These are phyloP conservation scores for Limanda limanda DNA, from an alignment of 2,113 vertebrate genomes.

Conservation along the genomic window DNA sequence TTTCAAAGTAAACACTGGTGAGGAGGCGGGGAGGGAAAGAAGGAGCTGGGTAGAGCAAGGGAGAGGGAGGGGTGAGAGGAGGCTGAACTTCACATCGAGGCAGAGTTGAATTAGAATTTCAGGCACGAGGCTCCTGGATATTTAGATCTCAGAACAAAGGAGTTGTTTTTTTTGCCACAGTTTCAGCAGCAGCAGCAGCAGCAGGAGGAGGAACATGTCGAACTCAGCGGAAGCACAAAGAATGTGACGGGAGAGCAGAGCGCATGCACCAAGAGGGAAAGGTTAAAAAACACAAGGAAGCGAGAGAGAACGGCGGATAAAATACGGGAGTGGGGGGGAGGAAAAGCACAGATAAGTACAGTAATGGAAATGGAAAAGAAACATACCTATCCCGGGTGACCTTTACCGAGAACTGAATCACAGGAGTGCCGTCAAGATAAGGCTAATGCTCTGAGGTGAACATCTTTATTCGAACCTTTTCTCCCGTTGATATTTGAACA, in stretches of 20 bases:
- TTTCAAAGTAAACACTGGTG: conserved; percentile 72
- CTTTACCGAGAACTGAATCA: conserved; percentile 67
- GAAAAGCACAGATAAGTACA: conserved; percentile 61
- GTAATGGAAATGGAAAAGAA: conserved; percentile 66
- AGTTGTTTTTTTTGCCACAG: background rate
- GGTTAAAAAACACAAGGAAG: conserved; percentile 47
- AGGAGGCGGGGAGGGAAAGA: conserved; percentile 26
- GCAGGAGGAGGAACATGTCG: conserved; percentile 6
- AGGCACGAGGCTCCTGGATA: background rate
- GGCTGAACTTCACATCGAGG: background rate
- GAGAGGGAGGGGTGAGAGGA: background rate
- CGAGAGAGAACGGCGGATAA: conserved; percentile 32
- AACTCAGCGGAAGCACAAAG: background rate
- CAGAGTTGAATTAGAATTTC: conserved; percentile 2
- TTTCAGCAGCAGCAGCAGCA: conserved; percentile 11
- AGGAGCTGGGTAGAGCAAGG: background rate
- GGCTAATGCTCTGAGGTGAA: conserved; percentile 58
- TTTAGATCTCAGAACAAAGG: conserved; percentile 18
- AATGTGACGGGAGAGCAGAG: conserved; percentile 23
- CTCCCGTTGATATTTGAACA: conserved; percentile 66
- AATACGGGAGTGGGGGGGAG: conserved; percentile 19
- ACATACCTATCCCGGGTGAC: conserved; percentile 68
- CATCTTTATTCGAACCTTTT: conserved; percentile 73
- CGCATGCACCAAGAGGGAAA: conserved; percentile 26
- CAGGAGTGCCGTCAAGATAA: conserved; percentile 65